A percentile compares a stretch with the other conserved stretches of the same genome.
phyloP scores from a whole-genome alignment of 2,113 vertebrate species.

The Chiloscyllium plagiosum region DNA sequence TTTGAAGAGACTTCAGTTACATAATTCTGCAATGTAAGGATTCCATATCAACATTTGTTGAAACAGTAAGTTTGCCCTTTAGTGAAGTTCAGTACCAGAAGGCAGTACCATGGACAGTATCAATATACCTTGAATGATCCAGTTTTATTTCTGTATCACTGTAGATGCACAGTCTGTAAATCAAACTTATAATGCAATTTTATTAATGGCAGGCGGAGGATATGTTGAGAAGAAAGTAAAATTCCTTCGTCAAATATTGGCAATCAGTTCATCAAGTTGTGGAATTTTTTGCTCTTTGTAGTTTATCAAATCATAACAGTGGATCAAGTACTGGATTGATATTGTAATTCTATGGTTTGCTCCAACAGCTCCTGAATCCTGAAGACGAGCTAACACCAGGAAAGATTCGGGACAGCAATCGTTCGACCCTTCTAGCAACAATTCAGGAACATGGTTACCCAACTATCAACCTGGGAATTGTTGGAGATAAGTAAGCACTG shows the following conservation, averaged over 20 bases:
- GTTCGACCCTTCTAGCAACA: constrained; percentile 90
- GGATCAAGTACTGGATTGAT: neutral
- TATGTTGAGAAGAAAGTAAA: neutral
- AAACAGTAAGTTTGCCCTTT: too few species aligned
- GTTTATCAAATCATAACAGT: neutral
- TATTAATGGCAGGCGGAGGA: neutral
- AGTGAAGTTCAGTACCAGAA: too few species aligned
- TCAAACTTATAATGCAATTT: neutral
- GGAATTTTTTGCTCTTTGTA: neutral
- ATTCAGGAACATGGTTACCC: constrained; percentile 98
- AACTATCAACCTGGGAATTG: constrained; percentile 97
- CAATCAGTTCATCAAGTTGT: neutral
- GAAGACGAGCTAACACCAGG: constrained; percentile 95
- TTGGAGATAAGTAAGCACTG: constrained; percentile 92
- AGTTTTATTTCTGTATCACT: neutral
- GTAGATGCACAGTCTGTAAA: neutral
- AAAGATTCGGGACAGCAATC: constrained; percentile 96
- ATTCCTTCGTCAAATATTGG: too few species aligned
- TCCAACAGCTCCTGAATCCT: constrained; percentile 81
- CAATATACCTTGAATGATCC: neutral
- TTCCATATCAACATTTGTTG: neutral
- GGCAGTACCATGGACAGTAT: neutral
- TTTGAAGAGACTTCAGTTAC: neutral
- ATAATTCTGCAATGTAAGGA: neutral
- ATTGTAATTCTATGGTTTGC: neutral